phyloP scores from a whole-genome alignment of 2,113 vertebrate species.

The Bujurquina vittata region DNA sequence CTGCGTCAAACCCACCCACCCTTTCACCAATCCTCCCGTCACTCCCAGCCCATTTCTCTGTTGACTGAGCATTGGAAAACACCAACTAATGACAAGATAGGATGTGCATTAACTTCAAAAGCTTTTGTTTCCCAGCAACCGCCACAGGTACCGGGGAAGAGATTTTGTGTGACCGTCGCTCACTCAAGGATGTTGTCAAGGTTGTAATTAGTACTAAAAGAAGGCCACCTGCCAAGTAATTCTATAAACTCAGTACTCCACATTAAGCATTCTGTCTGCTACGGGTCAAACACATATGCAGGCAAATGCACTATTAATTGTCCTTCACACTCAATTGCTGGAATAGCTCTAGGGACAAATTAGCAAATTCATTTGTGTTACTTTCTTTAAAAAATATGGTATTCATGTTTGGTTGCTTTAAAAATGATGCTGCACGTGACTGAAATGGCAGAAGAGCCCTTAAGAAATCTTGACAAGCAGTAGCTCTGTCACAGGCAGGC shows the following conservation, averaged over 20 bases:
- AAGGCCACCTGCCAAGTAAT: not conserved
- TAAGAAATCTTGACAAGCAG: constrained; percentile 57
- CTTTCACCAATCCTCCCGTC: not conserved
- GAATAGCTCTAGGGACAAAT: not conserved
- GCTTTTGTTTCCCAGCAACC: constrained; percentile 60
- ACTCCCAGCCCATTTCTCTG: constrained; percentile 53
- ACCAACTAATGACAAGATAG: constrained; percentile 59
- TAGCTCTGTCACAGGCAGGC: constrained; percentile 45
- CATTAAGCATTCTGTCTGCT: not conserved
- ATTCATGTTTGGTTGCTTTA: constrained; percentile 8
- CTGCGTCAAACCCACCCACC: constrained; percentile 13
- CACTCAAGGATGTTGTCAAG: not conserved
- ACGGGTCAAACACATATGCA: not conserved
- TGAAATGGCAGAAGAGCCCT: constrained; percentile 32
- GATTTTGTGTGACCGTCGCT: constrained; percentile 13
- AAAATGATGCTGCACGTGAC: constrained; percentile 11
- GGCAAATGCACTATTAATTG: not conserved
- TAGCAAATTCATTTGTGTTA: not conserved
- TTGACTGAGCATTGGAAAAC: constrained; percentile 56
- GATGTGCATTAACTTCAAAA: constrained; percentile 37
- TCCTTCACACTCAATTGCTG: not conserved
- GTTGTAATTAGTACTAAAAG: not conserved
- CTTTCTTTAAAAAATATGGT: not conserved
- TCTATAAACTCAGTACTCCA: not conserved
- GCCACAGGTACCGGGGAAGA: constrained; percentile 24